Conservation (phyloP, 2,113 vertebrate genomes). For the Herpetotheres cachinnans region DNA sequence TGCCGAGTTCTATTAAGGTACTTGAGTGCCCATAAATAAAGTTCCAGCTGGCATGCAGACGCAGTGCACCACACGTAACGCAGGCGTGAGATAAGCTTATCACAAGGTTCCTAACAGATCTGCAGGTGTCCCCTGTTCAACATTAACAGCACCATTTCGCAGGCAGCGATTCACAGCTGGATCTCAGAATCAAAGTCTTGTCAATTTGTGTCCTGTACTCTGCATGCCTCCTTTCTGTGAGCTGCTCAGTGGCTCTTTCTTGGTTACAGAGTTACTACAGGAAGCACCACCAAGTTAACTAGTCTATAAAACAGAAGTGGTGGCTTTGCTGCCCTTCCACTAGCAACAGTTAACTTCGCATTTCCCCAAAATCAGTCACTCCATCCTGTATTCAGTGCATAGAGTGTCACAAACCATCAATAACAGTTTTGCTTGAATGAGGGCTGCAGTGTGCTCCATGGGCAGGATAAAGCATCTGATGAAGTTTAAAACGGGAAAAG, state of each 20-base stretch:
- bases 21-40: background rate
- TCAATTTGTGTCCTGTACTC: rapidly evolving
- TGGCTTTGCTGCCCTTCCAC: background rate
- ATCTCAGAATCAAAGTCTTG: background rate
- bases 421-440: background rate
- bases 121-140: background rate
- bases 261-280: background rate
- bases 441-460: background rate
- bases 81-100: rapidly evolving
- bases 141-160: rapidly evolving
- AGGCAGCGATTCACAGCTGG: background rate
- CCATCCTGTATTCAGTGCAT: background rate
- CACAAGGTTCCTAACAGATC: background rate
- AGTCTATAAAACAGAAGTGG: background rate
- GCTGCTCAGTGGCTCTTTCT: background rate
- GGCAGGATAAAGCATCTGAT: background rate
- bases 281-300: background rate
- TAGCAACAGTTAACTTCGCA: background rate
- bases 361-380: background rate
- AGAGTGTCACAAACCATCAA: background rate
- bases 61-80: rapidly evolving
- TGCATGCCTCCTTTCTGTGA: rapidly evolving
- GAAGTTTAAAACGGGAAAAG: background rate
- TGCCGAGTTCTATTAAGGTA: rapidly evolving
- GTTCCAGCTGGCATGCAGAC: background rate